Percentiles rank a stretch among this genome's conserved stretches.
Evolutionary conservation across 2,113 vertebrate species (phyloP).

Genomic region (Capreolus pygargus): DNA sequence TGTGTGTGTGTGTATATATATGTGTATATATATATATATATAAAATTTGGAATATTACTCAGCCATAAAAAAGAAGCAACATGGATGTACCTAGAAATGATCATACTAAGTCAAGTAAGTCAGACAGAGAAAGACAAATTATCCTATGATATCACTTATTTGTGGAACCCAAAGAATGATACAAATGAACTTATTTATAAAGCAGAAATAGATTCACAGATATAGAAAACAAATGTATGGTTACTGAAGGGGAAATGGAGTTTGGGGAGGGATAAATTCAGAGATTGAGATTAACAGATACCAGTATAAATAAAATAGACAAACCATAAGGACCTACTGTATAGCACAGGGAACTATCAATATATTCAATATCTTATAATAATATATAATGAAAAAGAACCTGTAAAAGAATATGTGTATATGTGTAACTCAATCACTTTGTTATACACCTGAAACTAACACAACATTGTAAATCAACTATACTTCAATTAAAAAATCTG

Average conservation of each 20-base stretch:
- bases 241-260: background rate
- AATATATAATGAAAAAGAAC: background rate
- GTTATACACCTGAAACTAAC: background rate
- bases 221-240: background rate
- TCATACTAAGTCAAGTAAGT: background rate
- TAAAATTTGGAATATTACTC: background rate
- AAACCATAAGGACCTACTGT: background rate
- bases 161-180: background rate
- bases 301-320: background rate
- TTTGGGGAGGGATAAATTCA: background rate
- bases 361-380: background rate
- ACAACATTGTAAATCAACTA: background rate
- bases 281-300: background rate
- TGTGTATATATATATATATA: background rate
- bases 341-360: background rate
- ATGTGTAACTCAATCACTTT: background rate
- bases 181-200: background rate
- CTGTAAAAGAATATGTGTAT: background rate
- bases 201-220: background rate
- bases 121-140: background rate
- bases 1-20: rapidly evolving
- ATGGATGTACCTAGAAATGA: background rate
- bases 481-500: background rate
- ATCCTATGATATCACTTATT: background rate
- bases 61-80: background rate